These are phyloP conservation scores for Manis crassicaudata DNA, from an alignment of 2,797 vertebrate species.

Conservation along the genomic window DNA sequence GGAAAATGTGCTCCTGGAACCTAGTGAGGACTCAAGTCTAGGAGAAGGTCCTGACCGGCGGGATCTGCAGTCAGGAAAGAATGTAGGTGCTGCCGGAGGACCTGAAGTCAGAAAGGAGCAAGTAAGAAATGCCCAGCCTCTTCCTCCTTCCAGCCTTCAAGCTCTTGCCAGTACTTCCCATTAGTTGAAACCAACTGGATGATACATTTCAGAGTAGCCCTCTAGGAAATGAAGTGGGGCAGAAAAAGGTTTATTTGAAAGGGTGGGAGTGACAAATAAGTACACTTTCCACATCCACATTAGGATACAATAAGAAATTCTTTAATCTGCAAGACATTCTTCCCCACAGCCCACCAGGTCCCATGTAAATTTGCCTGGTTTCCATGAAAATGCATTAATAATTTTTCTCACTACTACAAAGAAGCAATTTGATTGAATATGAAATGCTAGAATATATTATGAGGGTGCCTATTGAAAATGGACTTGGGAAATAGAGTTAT, in stretches of 20 bases:
- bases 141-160: not conserved
- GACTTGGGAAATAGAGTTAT: slow-evolving; percentile 39
- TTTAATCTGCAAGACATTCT: not conserved
- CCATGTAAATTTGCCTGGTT: not conserved
- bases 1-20: not conserved
- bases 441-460: slow-evolving; percentile 31
- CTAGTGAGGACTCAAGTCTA: not conserved
- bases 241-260: not conserved
- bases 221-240: not conserved
- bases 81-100: accelerated
- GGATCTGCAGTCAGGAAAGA: not conserved
- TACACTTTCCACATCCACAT: not conserved
- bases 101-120: not conserved
- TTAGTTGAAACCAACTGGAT: not conserved
- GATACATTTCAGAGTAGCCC: not conserved
- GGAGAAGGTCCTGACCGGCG: not conserved
- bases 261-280: not conserved
- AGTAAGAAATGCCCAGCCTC: not conserved
- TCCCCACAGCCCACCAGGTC: not conserved
- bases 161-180: not conserved
- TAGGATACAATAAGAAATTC: not conserved
- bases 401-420: not conserved
- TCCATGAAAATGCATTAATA: slow-evolving; percentile 34
- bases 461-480: slow-evolving; percentile 16
- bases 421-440: not conserved